These are phyloP conservation scores for Bombus picipes DNA, from an alignment of 1,140 invertebrate species.

Conservation along the genomic window DNA sequence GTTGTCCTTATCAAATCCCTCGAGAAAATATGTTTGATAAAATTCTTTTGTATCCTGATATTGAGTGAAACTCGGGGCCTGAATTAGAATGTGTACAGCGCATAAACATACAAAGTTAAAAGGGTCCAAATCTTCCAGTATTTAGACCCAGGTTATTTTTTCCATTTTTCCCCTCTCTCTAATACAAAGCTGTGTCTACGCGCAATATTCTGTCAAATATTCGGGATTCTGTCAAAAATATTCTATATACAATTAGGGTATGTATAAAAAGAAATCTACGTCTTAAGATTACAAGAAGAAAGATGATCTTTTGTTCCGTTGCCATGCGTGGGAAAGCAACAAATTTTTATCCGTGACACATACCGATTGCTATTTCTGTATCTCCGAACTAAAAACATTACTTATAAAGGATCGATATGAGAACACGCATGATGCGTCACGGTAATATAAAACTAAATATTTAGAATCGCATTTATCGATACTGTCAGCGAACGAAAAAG, in stretches of 20 bases:
- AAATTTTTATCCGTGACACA: conserved; percentile 9
- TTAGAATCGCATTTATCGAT: conserved; percentile 19
- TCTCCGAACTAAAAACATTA: conserved; percentile 7
- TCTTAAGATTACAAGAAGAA: conserved; percentile 39
- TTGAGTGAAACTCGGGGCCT: conserved; percentile 51
- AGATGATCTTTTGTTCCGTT: background rate
- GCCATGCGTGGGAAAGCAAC: conserved; percentile 8
- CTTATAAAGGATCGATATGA: background rate
- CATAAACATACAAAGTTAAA: conserved; percentile 74
- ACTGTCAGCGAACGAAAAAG: background rate
- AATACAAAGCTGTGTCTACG: conserved; percentile 60
- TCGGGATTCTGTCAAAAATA: conserved; percentile 66
- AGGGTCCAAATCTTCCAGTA: background rate
- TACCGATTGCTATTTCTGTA: background rate
- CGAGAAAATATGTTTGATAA: conserved; percentile 62
- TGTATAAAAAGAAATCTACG: conserved; percentile 42
- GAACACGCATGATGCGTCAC: background rate
- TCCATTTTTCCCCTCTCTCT: conserved; percentile 24
- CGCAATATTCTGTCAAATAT: conserved; percentile 21
- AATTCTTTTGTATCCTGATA: conserved; percentile 40
- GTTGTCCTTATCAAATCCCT: conserved; percentile 44
- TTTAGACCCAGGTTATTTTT: conserved; percentile 46
- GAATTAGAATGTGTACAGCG: conserved; percentile 65
- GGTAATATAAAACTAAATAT: conserved; percentile 14
- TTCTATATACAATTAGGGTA: conserved; percentile 59